These are phyloP conservation scores for Bovichtus variegatus DNA, from an alignment of 2,797 vertebrate genomes.

Conservation along the genomic window DNA sequence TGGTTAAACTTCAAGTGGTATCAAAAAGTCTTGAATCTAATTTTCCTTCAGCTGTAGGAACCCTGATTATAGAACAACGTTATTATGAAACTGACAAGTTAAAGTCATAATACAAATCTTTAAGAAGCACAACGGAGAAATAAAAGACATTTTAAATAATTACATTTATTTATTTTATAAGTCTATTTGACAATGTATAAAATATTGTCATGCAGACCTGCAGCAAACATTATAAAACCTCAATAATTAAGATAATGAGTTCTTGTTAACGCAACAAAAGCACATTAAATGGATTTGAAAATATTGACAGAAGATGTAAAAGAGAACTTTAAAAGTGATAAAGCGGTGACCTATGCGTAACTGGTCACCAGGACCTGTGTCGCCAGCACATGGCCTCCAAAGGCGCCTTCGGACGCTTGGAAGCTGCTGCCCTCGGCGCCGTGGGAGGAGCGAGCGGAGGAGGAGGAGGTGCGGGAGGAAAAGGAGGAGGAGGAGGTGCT, in stretches of 20 bases:
- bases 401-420: slow-evolving; percentile 89
- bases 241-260: too few relatives aligned
- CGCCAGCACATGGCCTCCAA: slow-evolving; percentile 97
- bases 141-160: too few relatives aligned
- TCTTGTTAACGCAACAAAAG: too few relatives aligned
- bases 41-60: too few relatives aligned
- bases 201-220: background rate
- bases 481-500: slow-evolving; percentile 16
- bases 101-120: too few relatives aligned
- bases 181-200: background rate
- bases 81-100: background rate
- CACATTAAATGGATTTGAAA: background rate
- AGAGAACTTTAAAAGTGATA: background rate
- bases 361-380: slow-evolving; percentile 92
- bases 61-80: too few relatives aligned
- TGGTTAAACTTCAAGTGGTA: too few relatives aligned
- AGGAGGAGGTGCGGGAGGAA: slow-evolving; percentile 31
- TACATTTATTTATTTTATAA: too few relatives aligned
- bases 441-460: slow-evolving; percentile 66
- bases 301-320: too few relatives aligned
- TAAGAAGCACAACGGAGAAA: background rate
- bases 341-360: slow-evolving; percentile 12
- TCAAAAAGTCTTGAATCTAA: too few relatives aligned
- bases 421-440: slow-evolving; percentile 78
- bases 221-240: background rate